These are phyloP conservation scores for Asteroscopus sphinx DNA, from an alignment of 2,888 invertebrate genomes.

Conservation along the genomic window DNA sequence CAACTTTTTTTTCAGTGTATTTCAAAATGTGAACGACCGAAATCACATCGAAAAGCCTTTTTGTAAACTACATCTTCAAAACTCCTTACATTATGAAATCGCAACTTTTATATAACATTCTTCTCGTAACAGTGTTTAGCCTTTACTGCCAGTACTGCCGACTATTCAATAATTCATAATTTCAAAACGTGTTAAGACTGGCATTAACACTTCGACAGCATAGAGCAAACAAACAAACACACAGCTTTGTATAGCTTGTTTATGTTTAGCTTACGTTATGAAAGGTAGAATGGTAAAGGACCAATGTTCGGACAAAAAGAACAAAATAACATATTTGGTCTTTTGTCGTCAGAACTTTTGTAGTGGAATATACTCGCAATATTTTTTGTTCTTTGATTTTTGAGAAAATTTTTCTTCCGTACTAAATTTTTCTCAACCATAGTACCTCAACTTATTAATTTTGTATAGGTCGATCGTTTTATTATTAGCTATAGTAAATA, in stretches of 20 bases:
- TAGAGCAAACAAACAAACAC: constrained; percentile 78
- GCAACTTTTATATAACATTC: constrained; percentile 59
- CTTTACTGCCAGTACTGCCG: too few species aligned
- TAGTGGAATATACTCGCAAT: neutral
- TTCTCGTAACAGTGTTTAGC: constrained; percentile 60
- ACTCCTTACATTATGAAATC: constrained; percentile 31
- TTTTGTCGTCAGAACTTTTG: too few species aligned
- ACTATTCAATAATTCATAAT: constrained; percentile 85
- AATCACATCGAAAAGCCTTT: constrained; percentile 2
- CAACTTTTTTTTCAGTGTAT: too few species aligned
- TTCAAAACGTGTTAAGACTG: constrained; percentile 80
- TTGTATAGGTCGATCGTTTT: too few species aligned
- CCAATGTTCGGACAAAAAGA: neutral
- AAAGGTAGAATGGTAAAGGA: neutral
- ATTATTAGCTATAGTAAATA: too few species aligned
- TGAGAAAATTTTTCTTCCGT: too few species aligned
- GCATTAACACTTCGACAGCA: constrained; percentile 80
- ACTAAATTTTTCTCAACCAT: too few species aligned
- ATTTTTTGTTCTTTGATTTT: too few species aligned
- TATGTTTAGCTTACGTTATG: constrained; percentile 50
- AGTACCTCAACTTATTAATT: too few species aligned
- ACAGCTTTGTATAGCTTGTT: constrained; percentile 38
- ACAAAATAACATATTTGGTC: neutral
- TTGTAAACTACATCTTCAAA: neutral
- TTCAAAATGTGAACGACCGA: neutral